These are phyloP conservation scores for Heliothis subflexa DNA, from an alignment of 1,140 invertebrate species.

Conservation along the genomic window DNA sequence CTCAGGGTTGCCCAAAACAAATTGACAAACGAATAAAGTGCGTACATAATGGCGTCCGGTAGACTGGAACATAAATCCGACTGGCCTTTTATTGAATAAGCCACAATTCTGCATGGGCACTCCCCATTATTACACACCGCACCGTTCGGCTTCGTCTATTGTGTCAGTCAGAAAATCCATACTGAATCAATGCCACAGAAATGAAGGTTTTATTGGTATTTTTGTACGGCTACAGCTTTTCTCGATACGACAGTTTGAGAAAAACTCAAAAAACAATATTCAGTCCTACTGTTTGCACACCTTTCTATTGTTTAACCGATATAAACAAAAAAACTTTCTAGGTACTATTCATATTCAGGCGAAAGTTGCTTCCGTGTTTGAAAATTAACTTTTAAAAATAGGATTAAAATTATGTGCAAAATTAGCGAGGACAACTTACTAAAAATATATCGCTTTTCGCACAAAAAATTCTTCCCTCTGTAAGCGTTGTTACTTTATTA, in stretches of 20 bases:
- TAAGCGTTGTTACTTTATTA: constrained; percentile 62
- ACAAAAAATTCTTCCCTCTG: constrained; percentile 42
- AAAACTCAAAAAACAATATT: neutral
- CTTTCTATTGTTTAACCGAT: too few relatives aligned
- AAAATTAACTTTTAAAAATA: too few relatives aligned
- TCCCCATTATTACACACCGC: constrained; percentile 52
- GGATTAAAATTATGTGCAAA: neutral
- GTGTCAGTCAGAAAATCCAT: constrained; percentile 46
- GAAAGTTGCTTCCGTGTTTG: too few relatives aligned
- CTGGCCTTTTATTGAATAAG: constrained; percentile 47
- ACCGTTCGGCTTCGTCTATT: constrained; percentile 44
- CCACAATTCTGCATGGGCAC: constrained; percentile 51
- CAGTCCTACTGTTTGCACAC: neutral
- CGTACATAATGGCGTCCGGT: constrained; percentile 23
- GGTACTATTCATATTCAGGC: neutral
- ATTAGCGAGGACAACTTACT: neutral
- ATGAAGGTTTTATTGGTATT: constrained; percentile 31
- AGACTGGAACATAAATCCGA: constrained; percentile 46
- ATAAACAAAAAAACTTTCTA: neutral
- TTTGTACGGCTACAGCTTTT: neutral
- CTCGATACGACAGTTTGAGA: neutral
- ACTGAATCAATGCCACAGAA: constrained; percentile 28
- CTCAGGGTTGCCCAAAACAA: constrained; percentile 9
- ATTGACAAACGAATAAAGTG: constrained; percentile 35
- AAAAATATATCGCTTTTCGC: constrained; percentile 48